Evolutionary conservation across 2,113 vertebrate species (phyloP), one percentile per base, ranked within the genome.

Genomic region (Pluvianellus socialis): DNA sequence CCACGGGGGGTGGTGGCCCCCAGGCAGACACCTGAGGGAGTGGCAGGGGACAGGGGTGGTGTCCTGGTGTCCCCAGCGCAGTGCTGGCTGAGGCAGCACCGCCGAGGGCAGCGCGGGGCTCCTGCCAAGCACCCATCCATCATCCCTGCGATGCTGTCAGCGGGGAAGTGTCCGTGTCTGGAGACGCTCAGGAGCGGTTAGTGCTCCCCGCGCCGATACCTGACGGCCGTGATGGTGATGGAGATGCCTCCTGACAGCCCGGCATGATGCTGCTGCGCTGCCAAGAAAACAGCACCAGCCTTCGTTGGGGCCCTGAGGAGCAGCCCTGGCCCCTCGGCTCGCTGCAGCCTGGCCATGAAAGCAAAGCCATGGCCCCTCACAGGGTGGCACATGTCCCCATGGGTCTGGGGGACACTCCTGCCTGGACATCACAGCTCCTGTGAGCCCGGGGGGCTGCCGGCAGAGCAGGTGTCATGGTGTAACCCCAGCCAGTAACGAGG

Each of bases 161-260:
- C 65, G 0, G 0, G 40, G 65, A 91, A 89, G 53, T 30, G 63
- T 58, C 86, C 0, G 0, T 72, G 47, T 71, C 86, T 87, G 86
- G 95, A 75, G 73, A 72, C 5, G 8, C 70, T 92, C 91, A 52
- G 89, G 68, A 89, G 80, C 67, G 47, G 76, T 91, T 67, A 35
- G 59, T 17, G 61, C 88, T 94, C 28, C 76, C 58, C 0, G 2
- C 0, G 1, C 65, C 0, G 2, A 58, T 44, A 86, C 80, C 93
- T 91, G 89, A 35, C 2, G 22, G 42, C 72, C 3, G 0, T 44
- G 95, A 59, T 0, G 0, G 66, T 87, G 83, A 91, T 3, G 76
- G 76, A 90, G 83, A 94, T 75, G 73, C 23, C 23, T 59, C 44
- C 70, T 2, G 86, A 89, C 95, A 94, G 70, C 72, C 30, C 0